Evolutionary conservation across 2,888 invertebrate genomes (phyloP).

Genomic region (Caradrina kadenii): DNA sequence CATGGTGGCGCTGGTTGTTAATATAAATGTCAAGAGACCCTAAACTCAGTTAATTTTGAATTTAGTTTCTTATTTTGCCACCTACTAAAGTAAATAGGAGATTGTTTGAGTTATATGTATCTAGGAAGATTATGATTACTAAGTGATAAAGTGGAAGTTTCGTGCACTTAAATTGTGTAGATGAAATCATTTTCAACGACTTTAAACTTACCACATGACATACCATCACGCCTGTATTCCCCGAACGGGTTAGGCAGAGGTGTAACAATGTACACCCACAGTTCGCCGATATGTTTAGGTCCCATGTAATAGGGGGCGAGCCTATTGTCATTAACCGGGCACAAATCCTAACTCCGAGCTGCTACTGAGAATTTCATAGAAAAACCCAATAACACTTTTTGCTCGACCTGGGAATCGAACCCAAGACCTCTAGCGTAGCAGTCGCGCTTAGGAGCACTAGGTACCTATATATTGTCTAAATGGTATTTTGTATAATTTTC

Average conservation of each 20-base stretch:
- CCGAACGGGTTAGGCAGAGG: too few relatives aligned
- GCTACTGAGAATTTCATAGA: too few relatives aligned
- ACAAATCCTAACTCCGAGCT: too few relatives aligned
- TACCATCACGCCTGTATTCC: too few relatives aligned
- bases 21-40: slow-evolving; percentile 3
- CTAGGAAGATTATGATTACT: slow-evolving; percentile 5
- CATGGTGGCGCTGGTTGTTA: background rate
- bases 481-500: slow-evolving; percentile 72
- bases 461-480: background rate
- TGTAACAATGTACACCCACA: too few relatives aligned
- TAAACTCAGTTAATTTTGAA: slow-evolving; percentile 6
- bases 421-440: too few relatives aligned
- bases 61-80: background rate
- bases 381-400: too few relatives aligned
- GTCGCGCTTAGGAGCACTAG: too few relatives aligned
- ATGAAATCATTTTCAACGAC: slow-evolving; percentile 27
- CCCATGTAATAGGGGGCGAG: too few relatives aligned
- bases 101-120: background rate
- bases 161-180: slow-evolving; percentile 1
- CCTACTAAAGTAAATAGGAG: background rate
- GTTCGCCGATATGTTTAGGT: too few relatives aligned
- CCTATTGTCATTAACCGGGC: too few relatives aligned
- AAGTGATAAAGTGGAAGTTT: slow-evolving; percentile 1
- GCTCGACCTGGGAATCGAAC: too few relatives aligned
- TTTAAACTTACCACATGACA: slow-evolving; percentile 19